Conservation (phyloP, 2,888 invertebrate species). For the Cantharis lateralis region DNA sequence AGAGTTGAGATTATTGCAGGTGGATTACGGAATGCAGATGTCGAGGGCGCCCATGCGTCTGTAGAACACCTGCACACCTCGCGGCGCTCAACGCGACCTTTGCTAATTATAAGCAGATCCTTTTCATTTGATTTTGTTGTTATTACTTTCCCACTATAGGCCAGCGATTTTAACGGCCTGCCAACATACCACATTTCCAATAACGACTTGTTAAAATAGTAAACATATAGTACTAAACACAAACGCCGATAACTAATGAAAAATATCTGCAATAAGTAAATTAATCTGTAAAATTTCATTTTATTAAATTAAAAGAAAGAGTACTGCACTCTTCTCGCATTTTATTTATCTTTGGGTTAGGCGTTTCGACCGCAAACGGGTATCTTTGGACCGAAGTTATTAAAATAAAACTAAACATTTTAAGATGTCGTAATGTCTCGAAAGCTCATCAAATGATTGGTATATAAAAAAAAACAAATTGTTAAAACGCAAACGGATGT, state of each 20-base stretch:
- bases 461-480: too few relatives aligned
- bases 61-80: slow-evolving; percentile 54
- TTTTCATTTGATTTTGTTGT: slow-evolving; percentile 42
- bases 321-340: too few relatives aligned
- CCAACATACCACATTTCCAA: slow-evolving; percentile 23
- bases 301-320: too few relatives aligned
- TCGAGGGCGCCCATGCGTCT: slow-evolving; percentile 51
- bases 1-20: slow-evolving; percentile 32
- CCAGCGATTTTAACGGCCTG: slow-evolving; percentile 17
- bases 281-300: too few relatives aligned
- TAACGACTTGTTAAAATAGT: slow-evolving; percentile 26
- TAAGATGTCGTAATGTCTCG: too few relatives aligned
- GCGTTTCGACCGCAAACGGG: too few relatives aligned
- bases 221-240: slow-evolving; percentile 1
- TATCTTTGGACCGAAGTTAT: too few relatives aligned
- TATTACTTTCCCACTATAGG: slow-evolving; percentile 25
- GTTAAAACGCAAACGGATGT: too few relatives aligned
- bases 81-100: slow-evolving; percentile 53
- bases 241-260: neutral
- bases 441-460: too few relatives aligned
- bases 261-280: neutral
- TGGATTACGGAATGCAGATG: slow-evolving; percentile 49
- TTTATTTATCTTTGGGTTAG: too few relatives aligned
- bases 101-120: slow-evolving; percentile 52
- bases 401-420: too few relatives aligned